These are phyloP conservation scores for Amazona vittata DNA, from an alignment of 2,113 vertebrate genomes.

Conservation along the genomic window DNA sequence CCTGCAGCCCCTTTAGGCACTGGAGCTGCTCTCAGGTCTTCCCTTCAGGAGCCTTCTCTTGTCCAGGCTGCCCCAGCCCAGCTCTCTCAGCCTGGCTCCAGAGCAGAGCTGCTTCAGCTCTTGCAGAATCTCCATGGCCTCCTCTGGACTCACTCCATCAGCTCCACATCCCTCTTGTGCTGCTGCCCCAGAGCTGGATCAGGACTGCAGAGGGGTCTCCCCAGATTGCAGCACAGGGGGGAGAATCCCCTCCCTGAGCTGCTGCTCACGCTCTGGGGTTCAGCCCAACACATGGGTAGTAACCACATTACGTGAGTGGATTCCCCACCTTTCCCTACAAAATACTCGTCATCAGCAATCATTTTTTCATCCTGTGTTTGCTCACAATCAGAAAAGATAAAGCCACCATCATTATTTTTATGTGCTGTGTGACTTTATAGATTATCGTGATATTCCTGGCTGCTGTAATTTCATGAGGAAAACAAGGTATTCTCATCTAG, in stretches of 20 bases:
- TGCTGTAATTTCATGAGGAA: background rate
- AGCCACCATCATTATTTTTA: fast-evolving
- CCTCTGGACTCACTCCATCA: background rate
- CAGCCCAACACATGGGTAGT: background rate
- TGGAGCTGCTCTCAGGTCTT: too few relatives aligned
- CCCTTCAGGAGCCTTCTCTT: too few relatives aligned
- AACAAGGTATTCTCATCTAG: background rate
- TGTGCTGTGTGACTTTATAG: background rate
- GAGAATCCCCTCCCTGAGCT: background rate
- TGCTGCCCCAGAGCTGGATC: background rate
- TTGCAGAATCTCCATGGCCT: fast-evolving
- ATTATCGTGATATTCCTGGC: background rate
- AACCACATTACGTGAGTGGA: fast-evolving
- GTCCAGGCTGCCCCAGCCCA: too few relatives aligned
- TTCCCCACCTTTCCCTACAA: background rate
- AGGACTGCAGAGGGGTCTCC: background rate
- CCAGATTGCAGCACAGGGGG: background rate
- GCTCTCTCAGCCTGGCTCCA: too few relatives aligned
- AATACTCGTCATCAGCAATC: fast-evolving
- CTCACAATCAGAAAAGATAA: background rate
- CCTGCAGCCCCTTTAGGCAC: too few relatives aligned
- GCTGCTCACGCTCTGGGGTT: background rate
- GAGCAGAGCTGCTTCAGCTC: too few relatives aligned
- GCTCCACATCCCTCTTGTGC: background rate
- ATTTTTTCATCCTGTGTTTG: background rate